These are phyloP conservation scores for Carcina quercana DNA, from an alignment of 2,888 invertebrate species.

Conservation along the genomic window DNA sequence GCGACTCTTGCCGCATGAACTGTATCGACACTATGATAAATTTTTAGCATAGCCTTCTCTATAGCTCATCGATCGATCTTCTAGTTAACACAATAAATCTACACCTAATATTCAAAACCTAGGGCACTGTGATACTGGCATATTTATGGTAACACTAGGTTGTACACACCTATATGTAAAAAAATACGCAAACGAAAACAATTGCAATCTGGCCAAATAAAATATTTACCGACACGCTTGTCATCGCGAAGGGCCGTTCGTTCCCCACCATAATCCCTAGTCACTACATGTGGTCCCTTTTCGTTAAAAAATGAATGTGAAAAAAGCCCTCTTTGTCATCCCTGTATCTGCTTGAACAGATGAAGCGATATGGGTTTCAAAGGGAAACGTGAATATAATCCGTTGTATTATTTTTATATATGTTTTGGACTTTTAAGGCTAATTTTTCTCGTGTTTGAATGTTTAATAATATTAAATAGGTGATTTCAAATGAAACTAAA, in stretches of 20 bases:
- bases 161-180: no score
- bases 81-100: not conserved
- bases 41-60: no score
- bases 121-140: not conserved
- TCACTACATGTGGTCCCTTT: constrained; percentile 36
- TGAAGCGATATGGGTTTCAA: constrained; percentile 47
- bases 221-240: constrained; percentile 43
- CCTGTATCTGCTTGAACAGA: constrained; percentile 25
- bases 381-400: constrained; percentile 60
- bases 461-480: no score
- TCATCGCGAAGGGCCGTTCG: constrained; percentile 27
- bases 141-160: no score
- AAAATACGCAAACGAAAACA: constrained; percentile 16
- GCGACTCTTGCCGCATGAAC: no score
- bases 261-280: constrained; percentile 35
- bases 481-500: no score
- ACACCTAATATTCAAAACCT: not conserved
- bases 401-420: constrained; percentile 39
- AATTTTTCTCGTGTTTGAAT: no score
- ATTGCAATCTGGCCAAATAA: constrained; percentile 38
- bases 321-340: constrained; percentile 36
- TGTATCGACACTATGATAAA: no score
- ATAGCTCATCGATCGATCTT: no score
- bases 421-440: no score
- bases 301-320: constrained; percentile 45